These are phyloP conservation scores for Microcebus jonahi DNA, from an alignment of 2,113 vertebrate genomes.

Conservation along the genomic window DNA sequence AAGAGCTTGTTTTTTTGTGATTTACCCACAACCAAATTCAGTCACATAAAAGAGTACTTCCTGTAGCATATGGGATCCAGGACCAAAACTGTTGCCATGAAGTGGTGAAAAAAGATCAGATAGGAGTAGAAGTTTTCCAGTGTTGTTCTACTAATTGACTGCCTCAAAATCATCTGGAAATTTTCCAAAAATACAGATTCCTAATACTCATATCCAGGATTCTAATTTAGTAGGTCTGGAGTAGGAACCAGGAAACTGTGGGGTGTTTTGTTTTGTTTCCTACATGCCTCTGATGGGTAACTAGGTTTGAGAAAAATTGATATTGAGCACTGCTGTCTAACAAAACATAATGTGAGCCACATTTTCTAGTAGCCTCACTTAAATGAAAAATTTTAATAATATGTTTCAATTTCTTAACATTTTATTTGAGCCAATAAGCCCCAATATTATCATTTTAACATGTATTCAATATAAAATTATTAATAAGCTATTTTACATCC, in stretches of 20 bases:
- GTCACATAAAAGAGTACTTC: not conserved
- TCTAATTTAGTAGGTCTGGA: not conserved
- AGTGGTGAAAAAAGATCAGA: not conserved
- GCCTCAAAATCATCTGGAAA: not conserved
- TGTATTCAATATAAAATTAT: not conserved
- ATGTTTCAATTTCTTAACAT: not conserved
- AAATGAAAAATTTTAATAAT: not conserved
- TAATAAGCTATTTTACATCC: not conserved
- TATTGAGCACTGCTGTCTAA: not conserved
- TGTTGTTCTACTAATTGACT: not conserved
- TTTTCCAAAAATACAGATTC: not conserved
- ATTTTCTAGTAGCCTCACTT: not conserved
- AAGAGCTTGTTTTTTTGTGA: not conserved
- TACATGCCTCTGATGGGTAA: not conserved
- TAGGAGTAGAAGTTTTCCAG: not conserved
- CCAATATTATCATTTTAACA: not conserved
- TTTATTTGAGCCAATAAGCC: not conserved
- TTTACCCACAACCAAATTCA: not conserved
- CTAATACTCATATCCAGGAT: not conserved
- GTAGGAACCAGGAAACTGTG: not conserved
- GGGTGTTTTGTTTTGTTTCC: not conserved
- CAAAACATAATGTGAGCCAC: not conserved
- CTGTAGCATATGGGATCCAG: not conserved
- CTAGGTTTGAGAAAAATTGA: not conserved
- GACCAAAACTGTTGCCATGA: not conserved